Base-by-base conservation (phyloP, 2,888 invertebrate species). In the Gandaritis pyraliata region DNA sequence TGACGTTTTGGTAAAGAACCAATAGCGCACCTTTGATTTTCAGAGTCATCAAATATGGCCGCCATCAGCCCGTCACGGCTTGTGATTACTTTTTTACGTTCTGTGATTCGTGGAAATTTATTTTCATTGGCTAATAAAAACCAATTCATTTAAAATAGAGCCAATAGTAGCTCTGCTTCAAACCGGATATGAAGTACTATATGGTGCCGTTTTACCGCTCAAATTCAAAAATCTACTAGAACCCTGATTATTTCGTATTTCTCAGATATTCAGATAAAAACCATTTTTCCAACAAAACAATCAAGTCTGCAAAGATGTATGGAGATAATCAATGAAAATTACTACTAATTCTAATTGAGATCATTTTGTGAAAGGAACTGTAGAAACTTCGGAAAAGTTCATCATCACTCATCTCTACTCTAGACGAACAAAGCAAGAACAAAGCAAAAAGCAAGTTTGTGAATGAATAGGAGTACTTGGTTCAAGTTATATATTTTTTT, bases 1-100 rank as follows among this genome's bases (percentile, higher is more conserved):
- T 88, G 90, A 90, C 88, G 88, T 89, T 82, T 87, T 66, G 59
- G 61, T 80, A 77, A 77, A 69, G 74, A 33, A 82, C 91, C 91
- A 92, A 92, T 92, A 71, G 70, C 47, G 71, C 52, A n/a, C 68
- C 79, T 77, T 77, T 69, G 66, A 70, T 83, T 80, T 84, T 82
- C 73, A 78, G 82, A 82, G 74, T 80, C 77, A 80, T 83, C 76
- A 73, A 88, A 88, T 73, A 90, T 90, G 90, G 90, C 87, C 68
- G 85, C 73, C 29, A 41, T 68, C 73, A 70, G 77, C 76, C 84
- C 15, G 46, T 65, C 39, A 66, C 12, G 41, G 51, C 41, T 16
- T 67, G 72, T 79, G 79, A 83, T 80, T 79, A 74, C 64, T 72
- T 60, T 74, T 76, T 77, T 61, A 58, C 55, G 64, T 57, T 66